Percentiles rank a stretch among this genome's conserved stretches.
Conservation (phyloP, 2,113 vertebrate species). For the Myanophis thanlyinensis region DNA sequence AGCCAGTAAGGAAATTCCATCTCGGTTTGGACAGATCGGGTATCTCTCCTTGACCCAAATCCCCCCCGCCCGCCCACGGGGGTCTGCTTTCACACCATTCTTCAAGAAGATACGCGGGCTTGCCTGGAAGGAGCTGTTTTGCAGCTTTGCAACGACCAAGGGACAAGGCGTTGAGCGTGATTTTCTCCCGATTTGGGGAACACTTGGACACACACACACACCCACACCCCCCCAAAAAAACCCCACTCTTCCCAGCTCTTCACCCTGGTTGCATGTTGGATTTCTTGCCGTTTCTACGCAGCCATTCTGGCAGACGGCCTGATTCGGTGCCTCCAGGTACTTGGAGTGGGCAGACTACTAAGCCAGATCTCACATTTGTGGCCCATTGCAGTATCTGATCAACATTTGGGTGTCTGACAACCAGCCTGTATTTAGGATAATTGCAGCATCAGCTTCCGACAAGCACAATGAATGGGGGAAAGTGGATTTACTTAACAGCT, state of each 20-base stretch:
- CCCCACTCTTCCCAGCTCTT: not conserved
- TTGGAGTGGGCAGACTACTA: not conserved
- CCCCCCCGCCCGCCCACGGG: constrained; percentile 33
- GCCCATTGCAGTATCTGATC: no score
- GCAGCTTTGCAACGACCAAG: not conserved
- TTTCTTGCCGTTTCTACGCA: not conserved
- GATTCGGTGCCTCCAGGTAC: not conserved
- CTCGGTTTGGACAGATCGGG: constrained; percentile 59
- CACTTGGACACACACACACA: not conserved
- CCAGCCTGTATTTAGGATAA: no score
- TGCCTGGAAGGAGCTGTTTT: constrained; percentile 34
- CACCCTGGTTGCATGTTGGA: not conserved
- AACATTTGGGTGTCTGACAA: no score
- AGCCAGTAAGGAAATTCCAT: constrained; percentile 72
- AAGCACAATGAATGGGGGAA: no score
- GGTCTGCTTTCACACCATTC: constrained; percentile 62
- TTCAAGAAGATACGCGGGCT: constrained; percentile 47
- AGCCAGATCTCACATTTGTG: no score
- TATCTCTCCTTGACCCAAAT: constrained; percentile 68
- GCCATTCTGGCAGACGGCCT: not conserved
- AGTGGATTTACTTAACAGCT: no score
- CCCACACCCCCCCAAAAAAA: no score
- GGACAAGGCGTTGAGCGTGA: not conserved
- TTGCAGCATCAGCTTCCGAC: no score
- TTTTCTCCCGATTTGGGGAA: not conserved